phyloP scores from a whole-genome alignment of 2,113 vertebrate genomes.

The Aegotheles bennettii region DNA sequence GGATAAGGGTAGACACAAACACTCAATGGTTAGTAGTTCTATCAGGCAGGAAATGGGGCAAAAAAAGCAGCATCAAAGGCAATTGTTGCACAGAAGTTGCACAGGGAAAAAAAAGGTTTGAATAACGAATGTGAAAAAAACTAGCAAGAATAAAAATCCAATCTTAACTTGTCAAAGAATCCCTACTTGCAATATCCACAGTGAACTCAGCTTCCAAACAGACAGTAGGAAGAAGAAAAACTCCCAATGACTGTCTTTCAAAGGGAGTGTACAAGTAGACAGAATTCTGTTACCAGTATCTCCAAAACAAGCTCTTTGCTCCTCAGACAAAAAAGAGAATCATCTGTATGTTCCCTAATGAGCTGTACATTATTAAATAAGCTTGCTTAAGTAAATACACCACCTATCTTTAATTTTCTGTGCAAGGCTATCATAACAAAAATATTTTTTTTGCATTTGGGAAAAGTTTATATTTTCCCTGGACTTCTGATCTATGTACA shows the following conservation, averaged over 20 bases:
- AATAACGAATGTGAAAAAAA: neutral
- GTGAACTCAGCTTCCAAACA: neutral
- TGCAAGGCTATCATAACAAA: neutral
- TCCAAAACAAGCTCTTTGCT: neutral
- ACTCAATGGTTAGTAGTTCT: neutral
- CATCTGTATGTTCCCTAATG: neutral
- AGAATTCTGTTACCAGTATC: neutral
- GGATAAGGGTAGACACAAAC: neutral
- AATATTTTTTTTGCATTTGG: neutral
- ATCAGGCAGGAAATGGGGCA: neutral
- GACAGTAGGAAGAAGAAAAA: neutral
- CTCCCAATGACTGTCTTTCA: neutral
- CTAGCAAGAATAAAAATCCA: neutral
- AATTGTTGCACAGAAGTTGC: neutral
- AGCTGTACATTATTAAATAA: neutral
- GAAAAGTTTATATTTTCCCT: neutral
- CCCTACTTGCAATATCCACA: neutral
- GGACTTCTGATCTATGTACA: neutral
- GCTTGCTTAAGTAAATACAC: neutral
- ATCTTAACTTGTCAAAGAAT: neutral
- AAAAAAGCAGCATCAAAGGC: neutral
- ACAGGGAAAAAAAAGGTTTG: neutral
- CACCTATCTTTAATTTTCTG: neutral
- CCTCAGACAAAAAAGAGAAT: neutral
- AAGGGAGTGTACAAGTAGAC: neutral